Evolutionary conservation across 2,113 vertebrate species (phyloP).

Genomic region (Heliornis fulica): DNA sequence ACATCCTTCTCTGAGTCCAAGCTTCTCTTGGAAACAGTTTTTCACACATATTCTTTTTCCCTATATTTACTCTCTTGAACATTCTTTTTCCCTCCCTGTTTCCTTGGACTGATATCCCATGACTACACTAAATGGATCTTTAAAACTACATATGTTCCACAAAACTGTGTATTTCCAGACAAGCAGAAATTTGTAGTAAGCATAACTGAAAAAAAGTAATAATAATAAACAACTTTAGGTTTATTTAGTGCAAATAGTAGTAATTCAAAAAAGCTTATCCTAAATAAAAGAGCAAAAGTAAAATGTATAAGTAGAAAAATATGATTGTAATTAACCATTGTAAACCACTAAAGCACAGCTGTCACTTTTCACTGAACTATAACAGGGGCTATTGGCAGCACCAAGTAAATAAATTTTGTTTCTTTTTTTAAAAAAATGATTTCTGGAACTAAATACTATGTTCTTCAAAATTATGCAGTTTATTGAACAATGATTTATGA

Average conservation of each 20-base stretch:
- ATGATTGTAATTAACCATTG: not conserved
- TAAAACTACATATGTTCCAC: not conserved
- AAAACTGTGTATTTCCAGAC: not conserved
- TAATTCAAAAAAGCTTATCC: not conserved
- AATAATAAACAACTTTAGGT: not conserved
- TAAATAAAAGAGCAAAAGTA: not conserved
- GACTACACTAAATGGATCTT: not conserved
- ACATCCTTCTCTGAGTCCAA: not conserved
- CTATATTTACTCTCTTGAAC: not conserved
- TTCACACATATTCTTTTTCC: not conserved
- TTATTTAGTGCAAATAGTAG: not conserved
- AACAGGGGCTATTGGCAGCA: not conserved
- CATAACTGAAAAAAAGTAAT: not conserved
- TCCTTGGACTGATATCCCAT: not conserved
- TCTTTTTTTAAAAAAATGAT: not conserved
- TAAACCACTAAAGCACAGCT: not conserved
- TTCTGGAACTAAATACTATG: not conserved
- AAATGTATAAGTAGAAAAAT: not conserved
- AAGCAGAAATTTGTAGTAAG: not conserved
- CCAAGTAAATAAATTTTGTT: not conserved
- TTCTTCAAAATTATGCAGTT: not conserved
- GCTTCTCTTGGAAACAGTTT: not conserved
- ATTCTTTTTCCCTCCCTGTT: not conserved
- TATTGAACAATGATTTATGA: not conserved
- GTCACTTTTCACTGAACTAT: not conserved